Percentiles rank a stretch among this genome's conserved stretches.
These are phyloP conservation scores for Caenorhabditis sp. DNA, from an alignment of 2,888 invertebrate genomes.

Conservation along the genomic window DNA sequence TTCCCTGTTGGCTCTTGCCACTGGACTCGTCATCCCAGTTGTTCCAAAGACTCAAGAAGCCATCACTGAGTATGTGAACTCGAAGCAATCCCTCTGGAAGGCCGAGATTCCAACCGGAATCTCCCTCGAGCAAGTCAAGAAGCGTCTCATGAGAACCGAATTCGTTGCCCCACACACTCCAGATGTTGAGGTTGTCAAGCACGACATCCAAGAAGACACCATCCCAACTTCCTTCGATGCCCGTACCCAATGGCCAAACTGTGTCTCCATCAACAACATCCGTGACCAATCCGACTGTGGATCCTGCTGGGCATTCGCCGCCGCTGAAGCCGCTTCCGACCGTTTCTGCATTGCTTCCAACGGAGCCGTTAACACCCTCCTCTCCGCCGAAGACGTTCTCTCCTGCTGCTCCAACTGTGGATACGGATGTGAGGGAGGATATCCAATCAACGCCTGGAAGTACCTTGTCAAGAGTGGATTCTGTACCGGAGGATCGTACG, in stretches of 20 bases:
- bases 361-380: constrained; percentile 81
- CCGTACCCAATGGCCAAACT: constrained; percentile 69
- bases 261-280: constrained; percentile 68
- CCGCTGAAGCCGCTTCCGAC: constrained; percentile 85
- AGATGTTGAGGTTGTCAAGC: constrained; percentile 39
- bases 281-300: constrained; percentile 84
- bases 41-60: constrained; percentile 47
- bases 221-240: constrained; percentile 70
- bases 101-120: constrained; percentile 49
- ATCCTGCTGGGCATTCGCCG: constrained; percentile 89
- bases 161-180: constrained; percentile 49
- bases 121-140: constrained; percentile 58
- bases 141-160: constrained; percentile 58
- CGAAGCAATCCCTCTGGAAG: constrained; percentile 59
- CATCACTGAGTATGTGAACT: constrained; percentile 64
- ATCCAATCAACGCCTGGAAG: constrained; percentile 66
- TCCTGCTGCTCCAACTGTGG: constrained; percentile 77
- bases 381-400: constrained; percentile 84
- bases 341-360: constrained; percentile 84
- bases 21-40: constrained; percentile 54
- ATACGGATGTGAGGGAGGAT: constrained; percentile 69
- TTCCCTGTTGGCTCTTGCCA: constrained; percentile 39
- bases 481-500: constrained; percentile 64
- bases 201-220: constrained; percentile 29
- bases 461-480: constrained; percentile 62